These are phyloP conservation scores for Trichopria drosophilae DNA, from an alignment of 2,888 invertebrate species.

Conservation along the genomic window DNA sequence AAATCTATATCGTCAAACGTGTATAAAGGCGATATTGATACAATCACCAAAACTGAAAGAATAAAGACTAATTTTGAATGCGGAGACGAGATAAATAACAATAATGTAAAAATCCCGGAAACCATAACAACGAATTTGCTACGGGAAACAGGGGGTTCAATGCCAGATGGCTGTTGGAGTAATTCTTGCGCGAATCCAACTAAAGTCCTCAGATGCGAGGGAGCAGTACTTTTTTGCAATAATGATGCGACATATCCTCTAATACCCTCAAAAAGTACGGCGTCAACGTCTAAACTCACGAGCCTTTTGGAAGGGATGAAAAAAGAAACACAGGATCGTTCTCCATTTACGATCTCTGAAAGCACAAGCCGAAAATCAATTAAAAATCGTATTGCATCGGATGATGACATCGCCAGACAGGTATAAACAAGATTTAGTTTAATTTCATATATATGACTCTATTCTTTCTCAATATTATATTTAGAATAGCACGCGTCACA, in stretches of 20 bases:
- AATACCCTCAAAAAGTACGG: conserved; percentile 30
- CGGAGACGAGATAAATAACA: not conserved
- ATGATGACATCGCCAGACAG: not conserved
- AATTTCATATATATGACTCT: too few relatives aligned
- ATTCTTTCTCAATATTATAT: too few relatives aligned
- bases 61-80: not conserved
- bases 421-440: too few relatives aligned
- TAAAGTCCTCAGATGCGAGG: conserved; percentile 29
- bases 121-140: conserved; percentile 2
- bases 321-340: conserved; percentile 41
- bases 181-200: not conserved
- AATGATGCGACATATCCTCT: conserved; percentile 11
- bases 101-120: too few relatives aligned
- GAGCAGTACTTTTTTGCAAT: conserved; percentile 25
- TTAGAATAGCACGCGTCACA: too few relatives aligned
- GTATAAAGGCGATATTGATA: too few relatives aligned
- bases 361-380: conserved; percentile 31
- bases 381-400: conserved; percentile 20
- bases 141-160: too few relatives aligned
- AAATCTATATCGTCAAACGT: not conserved
- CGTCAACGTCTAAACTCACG: conserved; percentile 34
- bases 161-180: not conserved
- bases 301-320: conserved; percentile 15
- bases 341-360: conserved; percentile 46
- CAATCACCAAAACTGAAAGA: too few relatives aligned